These are phyloP conservation scores for Vulpes vulpes DNA, from an alignment of 2,113 vertebrate genomes.

Conservation along the genomic window DNA sequence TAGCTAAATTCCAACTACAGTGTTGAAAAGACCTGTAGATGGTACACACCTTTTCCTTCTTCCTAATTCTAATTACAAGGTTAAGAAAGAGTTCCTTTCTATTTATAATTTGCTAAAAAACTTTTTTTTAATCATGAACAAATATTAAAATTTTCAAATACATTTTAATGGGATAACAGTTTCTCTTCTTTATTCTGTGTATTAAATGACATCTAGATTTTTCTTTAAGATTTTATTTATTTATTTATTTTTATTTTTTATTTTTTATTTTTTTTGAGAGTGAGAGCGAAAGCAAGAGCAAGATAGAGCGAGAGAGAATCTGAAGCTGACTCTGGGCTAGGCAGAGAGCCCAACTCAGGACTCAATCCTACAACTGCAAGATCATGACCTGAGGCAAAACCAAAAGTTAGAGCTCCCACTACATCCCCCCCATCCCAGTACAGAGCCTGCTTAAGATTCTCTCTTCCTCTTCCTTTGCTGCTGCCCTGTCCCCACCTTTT, in stretches of 20 bases:
- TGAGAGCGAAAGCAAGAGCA: no score
- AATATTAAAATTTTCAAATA: constrained; percentile 9
- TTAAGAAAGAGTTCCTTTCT: not conserved
- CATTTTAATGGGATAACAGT: not conserved
- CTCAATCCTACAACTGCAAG: not conserved
- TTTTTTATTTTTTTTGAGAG: not conserved
- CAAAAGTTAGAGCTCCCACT: not conserved
- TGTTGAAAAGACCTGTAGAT: not conserved
- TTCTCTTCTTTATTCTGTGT: not conserved
- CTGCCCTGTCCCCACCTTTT: not conserved
- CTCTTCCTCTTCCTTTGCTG: not conserved
- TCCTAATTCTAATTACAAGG: not conserved
- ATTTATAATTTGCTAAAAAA: not conserved
- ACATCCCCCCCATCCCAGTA: not conserved
- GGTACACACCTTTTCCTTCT: not conserved
- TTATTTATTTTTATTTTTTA: not conserved
- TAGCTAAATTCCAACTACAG: not conserved
- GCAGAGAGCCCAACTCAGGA: not conserved
- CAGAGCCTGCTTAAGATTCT: not conserved
- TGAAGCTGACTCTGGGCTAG: not conserved
- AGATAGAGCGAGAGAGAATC: not conserved
- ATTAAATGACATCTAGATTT: not conserved
- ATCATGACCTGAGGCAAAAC: not conserved
- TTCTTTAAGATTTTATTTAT: not conserved
- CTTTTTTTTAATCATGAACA: not conserved